Percentiles rank a stretch among this genome's conserved stretches.
phyloP scores from a whole-genome alignment of 2,797 vertebrate species.

The Pipistrellus pipistrellus region DNA sequence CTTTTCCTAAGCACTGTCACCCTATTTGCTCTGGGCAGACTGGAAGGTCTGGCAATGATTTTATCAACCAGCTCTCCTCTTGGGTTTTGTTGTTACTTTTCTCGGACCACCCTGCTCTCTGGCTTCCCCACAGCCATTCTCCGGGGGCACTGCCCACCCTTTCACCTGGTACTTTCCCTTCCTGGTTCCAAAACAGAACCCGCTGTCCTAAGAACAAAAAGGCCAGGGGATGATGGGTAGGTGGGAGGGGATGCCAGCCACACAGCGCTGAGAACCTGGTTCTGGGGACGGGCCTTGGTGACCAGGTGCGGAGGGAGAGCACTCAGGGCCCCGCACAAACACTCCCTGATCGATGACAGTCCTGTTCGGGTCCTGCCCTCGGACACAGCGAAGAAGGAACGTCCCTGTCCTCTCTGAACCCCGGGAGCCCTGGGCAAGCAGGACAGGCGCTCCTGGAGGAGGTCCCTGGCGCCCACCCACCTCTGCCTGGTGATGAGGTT shows the following conservation, averaged over 20 bases:
- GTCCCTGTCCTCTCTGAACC: too few species aligned
- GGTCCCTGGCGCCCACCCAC: constrained; percentile 84
- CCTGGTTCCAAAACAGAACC: not conserved
- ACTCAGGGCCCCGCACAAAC: not conserved
- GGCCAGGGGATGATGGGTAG: too few species aligned
- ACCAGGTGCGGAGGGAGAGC: not conserved
- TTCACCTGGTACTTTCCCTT: not conserved
- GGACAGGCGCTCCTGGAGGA: accelerated
- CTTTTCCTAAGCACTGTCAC: not conserved
- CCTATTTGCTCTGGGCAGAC: not conserved
- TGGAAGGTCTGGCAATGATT: not conserved
- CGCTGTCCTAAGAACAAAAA: not conserved
- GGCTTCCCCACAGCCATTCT: not conserved
- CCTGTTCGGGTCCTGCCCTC: not conserved
- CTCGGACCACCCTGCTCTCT: not conserved
- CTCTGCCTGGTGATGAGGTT: constrained; percentile 99
- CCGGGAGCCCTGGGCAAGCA: not conserved
- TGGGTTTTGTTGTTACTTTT: not conserved
- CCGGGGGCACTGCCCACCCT: not conserved
- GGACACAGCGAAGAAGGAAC: not conserved
- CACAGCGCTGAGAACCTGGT: not conserved
- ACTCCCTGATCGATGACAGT: not conserved
- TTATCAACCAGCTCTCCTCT: not conserved
- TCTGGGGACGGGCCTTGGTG: not conserved
- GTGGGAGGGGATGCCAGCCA: not conserved